A percentile compares a stretch with the other conserved stretches of the same genome.
These are phyloP conservation scores for Ditula angustiorana DNA, from an alignment of 2,888 invertebrate species.

Conservation along the genomic window DNA sequence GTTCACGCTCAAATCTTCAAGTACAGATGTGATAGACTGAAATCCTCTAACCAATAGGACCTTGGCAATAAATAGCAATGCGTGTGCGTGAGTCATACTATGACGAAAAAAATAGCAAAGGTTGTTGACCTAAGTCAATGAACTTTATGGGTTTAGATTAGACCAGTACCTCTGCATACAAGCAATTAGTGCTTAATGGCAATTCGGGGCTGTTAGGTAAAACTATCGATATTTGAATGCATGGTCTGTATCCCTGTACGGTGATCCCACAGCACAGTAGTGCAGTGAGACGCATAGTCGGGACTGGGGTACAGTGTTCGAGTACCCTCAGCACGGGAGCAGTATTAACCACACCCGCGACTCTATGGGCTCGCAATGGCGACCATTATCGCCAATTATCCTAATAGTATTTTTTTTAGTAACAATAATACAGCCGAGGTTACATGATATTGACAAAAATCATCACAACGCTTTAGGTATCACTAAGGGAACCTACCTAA, in stretches of 20 bases:
- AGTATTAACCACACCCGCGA: slow-evolving; percentile 75
- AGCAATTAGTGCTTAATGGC: not conserved
- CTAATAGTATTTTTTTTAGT: too few species aligned
- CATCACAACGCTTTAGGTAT: too few species aligned
- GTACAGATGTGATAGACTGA: too few species aligned
- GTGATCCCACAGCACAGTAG: slow-evolving; percentile 75
- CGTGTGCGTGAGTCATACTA: slow-evolving; percentile 61
- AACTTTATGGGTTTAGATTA: slow-evolving; percentile 48
- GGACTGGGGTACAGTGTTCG: slow-evolving; percentile 71
- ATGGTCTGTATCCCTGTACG: slow-evolving; percentile 70
- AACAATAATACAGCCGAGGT: too few species aligned
- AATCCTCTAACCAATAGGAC: slow-evolving; percentile 54
- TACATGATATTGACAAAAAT: too few species aligned
- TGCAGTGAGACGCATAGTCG: slow-evolving; percentile 81
- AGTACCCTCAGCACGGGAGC: slow-evolving; percentile 82
- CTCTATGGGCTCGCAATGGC: slow-evolving; percentile 78
- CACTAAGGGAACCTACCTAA: too few species aligned
- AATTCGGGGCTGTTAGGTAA: too few species aligned
- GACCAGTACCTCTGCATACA: not conserved
- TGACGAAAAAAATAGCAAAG: slow-evolving; percentile 56
- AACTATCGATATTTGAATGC: too few species aligned
- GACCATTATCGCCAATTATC: too few species aligned
- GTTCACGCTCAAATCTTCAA: not conserved
- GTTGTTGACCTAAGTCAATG: slow-evolving; percentile 61
- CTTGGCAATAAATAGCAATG: slow-evolving; percentile 59